Evolutionary conservation across 53 echinoderm and acorn worm species (phyloP), one percentile per base, ranked within the genome.

Genomic region (Patiria pectinifera): DNA sequence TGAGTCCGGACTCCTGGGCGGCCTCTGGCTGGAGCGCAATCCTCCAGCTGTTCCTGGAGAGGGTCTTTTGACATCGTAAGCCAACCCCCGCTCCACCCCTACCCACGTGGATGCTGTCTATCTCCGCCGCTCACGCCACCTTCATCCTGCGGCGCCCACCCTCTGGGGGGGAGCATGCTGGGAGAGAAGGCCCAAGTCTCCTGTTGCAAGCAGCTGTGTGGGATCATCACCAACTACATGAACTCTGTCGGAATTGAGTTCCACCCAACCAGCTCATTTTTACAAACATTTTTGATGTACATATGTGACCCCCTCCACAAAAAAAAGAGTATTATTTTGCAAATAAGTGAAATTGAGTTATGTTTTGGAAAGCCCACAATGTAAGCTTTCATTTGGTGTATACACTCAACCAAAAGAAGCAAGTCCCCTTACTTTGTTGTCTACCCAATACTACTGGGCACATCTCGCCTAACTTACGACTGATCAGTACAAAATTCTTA

Each of bases 101-200:
- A 98, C 97, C 62, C 98, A 98, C 62, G 98, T 98, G 1, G 98
- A 98, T 85, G 98, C 98, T 16, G 98, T 98, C 43, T 98, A 98
- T 84, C 93, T 97, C 66, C 83, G 98, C 16, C 93, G 97, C 70
- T 98, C n/a, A 97, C 82, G 97, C 96, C 60, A 94, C 97, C 69
- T 98, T 98, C 85, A 97, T 98, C 94, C 84, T 98, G 22, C 91
- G 96, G n/a, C n/a, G n/a, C 76, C 95, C 5, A 92, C 97, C 53
- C 85, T 98, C n/a, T n/a, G n/a, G n/a, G 2, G 98, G 98, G n/a
- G 96, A 94, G n/a, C 76, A 98, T 98, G 98, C 89, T 97, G 6
- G 98, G 98, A 18, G 98, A 98, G 93, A 98, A 97, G 82, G 98
- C 98, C 0, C 98, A 98, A 81, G 95, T 96, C 72, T 98, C 98